These are phyloP conservation scores for Nesogale talazaci DNA, from an alignment of 2,113 vertebrate species.

Conservation along the genomic window DNA sequence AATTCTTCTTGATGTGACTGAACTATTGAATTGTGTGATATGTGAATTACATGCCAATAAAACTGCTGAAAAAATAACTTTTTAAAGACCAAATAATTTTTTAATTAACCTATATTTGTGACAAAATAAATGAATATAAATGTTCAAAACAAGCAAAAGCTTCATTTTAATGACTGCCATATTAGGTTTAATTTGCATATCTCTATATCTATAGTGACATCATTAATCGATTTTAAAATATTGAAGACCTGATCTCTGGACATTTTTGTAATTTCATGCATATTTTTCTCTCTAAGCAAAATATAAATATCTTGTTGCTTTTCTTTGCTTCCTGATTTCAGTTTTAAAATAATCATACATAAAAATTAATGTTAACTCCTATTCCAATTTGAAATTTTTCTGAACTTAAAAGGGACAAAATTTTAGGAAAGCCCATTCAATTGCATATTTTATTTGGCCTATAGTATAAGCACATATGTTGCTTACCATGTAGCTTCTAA, in stretches of 20 bases:
- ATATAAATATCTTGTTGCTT: not conserved
- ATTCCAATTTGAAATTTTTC: not conserved
- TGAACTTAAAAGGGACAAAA: not conserved
- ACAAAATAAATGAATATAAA: constrained; percentile 6
- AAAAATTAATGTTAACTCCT: constrained; percentile 7
- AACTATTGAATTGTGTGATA: too few species aligned
- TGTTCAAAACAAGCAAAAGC: constrained; percentile 24
- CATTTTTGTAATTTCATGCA: constrained; percentile 1
- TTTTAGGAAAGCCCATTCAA: constrained; percentile 38
- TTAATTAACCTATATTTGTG: not conserved
- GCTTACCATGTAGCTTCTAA: constrained; percentile 1
- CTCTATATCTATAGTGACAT: not conserved
- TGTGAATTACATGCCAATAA: too few species aligned
- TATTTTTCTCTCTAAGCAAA: constrained; percentile 6
- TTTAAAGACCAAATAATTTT: constrained; percentile 58
- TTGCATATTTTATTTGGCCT: constrained; percentile 33
- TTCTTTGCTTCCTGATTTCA: not conserved
- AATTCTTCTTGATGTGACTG: too few species aligned
- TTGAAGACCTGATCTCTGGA: not conserved
- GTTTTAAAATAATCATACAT: not conserved
- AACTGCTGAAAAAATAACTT: too few species aligned
- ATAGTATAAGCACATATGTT: not conserved
- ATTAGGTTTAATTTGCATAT: not conserved
- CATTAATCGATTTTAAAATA: constrained; percentile 31
- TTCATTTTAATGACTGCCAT: not conserved